Evolutionary conservation across 2,797 vertebrate species (phyloP).

Genomic region (Lates japonicus): DNA sequence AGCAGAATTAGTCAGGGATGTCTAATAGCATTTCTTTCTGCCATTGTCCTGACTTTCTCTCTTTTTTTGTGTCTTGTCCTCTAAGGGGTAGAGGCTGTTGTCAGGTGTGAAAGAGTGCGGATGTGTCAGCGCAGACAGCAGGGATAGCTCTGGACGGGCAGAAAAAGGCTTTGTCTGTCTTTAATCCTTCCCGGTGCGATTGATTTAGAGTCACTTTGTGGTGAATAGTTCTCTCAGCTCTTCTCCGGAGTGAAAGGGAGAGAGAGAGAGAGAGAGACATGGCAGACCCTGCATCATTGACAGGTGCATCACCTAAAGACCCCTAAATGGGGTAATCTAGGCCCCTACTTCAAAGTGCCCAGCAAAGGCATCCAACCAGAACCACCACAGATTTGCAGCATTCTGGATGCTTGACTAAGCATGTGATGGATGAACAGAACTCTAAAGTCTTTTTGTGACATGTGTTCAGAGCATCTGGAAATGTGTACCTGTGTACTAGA

Average conservation of each 20-base stretch:
- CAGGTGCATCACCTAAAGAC: constrained; percentile 52
- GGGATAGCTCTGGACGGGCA: constrained; percentile 63
- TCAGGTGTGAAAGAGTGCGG: constrained; percentile 64
- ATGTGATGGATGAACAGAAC: constrained; percentile 43
- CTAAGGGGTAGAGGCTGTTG: constrained; percentile 42
- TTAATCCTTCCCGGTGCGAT: constrained; percentile 74
- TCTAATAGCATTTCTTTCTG: constrained; percentile 61
- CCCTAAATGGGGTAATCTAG: constrained; percentile 40
- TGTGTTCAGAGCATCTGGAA: background rate
- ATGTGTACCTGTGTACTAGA: background rate
- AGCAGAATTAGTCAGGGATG: constrained; percentile 71
- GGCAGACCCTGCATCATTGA: constrained; percentile 49
- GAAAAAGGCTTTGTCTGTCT: constrained; percentile 71
- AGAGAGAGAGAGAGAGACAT: constrained; percentile 34
- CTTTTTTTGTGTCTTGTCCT: constrained; percentile 32
- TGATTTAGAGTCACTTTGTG: constrained; percentile 81
- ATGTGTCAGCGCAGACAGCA: constrained; percentile 56
- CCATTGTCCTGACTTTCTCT: constrained; percentile 42
- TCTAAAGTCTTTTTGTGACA: background rate
- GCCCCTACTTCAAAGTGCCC: constrained; percentile 22
- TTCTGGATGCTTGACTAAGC: constrained; percentile 51
- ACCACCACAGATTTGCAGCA: constrained; percentile 36
- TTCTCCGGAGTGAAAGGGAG: constrained; percentile 43
- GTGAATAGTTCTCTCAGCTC: constrained; percentile 71
- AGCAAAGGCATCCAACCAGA: constrained; percentile 43